These are phyloP conservation scores for Cliona cf. orientalis DNA, from an alignment of 37 sponge, comb jelly and placozoan genomes.

Conservation along the genomic window DNA sequence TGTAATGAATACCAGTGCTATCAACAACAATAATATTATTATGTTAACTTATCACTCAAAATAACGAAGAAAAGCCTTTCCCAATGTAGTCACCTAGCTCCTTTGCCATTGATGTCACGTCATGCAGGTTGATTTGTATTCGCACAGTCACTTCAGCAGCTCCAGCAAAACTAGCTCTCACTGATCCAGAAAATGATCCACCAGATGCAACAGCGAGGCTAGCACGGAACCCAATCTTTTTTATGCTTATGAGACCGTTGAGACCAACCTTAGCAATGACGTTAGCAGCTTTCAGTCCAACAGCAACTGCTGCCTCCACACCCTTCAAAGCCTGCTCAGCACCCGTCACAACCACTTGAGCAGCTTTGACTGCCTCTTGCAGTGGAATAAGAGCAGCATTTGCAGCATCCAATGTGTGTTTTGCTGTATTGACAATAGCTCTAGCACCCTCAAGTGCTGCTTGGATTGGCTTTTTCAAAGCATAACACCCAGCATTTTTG, in stretches of 20 bases:
- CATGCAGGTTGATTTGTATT: not conserved
- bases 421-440: conserved; percentile 13
- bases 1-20: too few species aligned
- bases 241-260: conserved; percentile 13
- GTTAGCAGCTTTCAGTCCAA: not conserved
- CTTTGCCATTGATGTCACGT: conserved; percentile 3
- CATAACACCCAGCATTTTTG: conserved; percentile 11
- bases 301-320: too few species aligned
- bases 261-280: not conserved
- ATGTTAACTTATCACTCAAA: too few species aligned
- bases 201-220: not conserved
- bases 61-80: not conserved
- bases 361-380: not conserved
- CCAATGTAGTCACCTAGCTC: conserved; percentile 6
- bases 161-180: not conserved
- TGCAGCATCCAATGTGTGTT: not conserved
- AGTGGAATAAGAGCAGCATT: not conserved
- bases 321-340: not conserved
- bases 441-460: not conserved
- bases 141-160: not conserved
- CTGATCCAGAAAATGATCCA: not conserved
- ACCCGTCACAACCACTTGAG: not conserved
- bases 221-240: conserved; percentile 26
- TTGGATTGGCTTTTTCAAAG: not conserved
- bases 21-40: too few species aligned